Base-by-base conservation (phyloP, 2,113 vertebrate genomes). In the Sylvilagus bachmani region DNA sequence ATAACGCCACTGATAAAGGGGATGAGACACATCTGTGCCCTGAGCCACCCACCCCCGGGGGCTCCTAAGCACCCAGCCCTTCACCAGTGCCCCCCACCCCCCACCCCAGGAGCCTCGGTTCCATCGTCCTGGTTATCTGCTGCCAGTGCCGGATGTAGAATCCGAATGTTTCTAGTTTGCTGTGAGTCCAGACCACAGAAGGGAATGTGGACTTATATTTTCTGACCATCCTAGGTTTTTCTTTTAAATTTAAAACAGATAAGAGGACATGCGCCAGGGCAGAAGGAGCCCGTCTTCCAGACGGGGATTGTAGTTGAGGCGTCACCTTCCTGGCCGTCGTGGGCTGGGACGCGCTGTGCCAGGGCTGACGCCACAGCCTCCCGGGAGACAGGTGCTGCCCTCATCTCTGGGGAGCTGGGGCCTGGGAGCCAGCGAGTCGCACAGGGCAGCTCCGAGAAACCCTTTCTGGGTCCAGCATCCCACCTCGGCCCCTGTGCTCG, bases 201-300 rank as follows among this genome's bases (percentile, higher is more conserved):
- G 25, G 80, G n/a, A 86, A 55, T 22, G 85, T 49, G 49, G n/a
- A 88, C 78, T 92, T 90, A 9, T 11, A 33, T 89, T 93, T 94
- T 93, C 86, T 92, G 71, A 77, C 82, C 58, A 51, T 62, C 77
- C 51, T 85, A 29, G 80, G 87, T 90, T 36, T 27, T 91, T 82
- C 77, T 96, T 93, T 94, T 89, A 93, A 95, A 97, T 96, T 94
- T 91, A 84, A 96, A 96, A 95, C 92, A 97, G 93, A 94, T 33
- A 96, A 67, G 66, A 93, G 70, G 89, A 61, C 24, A 19, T 31
- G 77, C 80, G 89, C 97, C 97, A 96, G 74, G 78, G 58, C 51
- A 79, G 81, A 94, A 78, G 82, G 61, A 67, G 58, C 49, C 24
- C 31, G 16, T 95, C 97, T 97, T 97, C 90, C 94, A 95, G 95